These are phyloP conservation scores for Ellobius talpinus DNA, from an alignment of 2,113 vertebrate species.

Conservation along the genomic window DNA sequence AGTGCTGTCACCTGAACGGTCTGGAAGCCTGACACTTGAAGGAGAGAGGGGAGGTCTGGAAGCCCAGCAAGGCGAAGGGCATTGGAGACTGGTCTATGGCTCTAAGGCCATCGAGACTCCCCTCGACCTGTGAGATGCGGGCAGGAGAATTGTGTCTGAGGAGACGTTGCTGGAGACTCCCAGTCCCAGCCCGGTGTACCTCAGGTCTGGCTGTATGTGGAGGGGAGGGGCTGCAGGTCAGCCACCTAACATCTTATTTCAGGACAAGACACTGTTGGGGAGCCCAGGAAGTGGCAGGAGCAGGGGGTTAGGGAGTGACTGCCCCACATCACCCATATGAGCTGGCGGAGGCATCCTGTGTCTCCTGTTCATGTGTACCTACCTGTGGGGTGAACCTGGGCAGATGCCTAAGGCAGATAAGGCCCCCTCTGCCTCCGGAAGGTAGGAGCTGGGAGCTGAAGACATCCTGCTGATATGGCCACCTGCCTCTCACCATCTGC, in stretches of 20 bases:
- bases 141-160: not conserved
- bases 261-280: not conserved
- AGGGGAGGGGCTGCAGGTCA: not conserved
- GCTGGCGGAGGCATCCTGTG: not conserved
- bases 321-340: not conserved
- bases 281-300: not conserved
- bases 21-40: not conserved
- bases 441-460: not conserved
- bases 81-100: too few species aligned
- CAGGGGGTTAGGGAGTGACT: accelerated
- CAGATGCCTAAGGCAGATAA: accelerated
- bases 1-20: not conserved
- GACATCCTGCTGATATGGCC: not conserved
- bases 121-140: not conserved
- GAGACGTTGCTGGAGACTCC: not conserved
- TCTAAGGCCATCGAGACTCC: not conserved
- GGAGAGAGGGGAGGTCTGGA: not conserved
- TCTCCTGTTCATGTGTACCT: not conserved
- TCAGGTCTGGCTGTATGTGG: too few species aligned
- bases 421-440: too few species aligned
- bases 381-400: not conserved
- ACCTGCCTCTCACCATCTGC: not conserved
- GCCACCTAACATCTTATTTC: too few species aligned
- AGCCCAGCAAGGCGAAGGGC: not conserved
- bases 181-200: not conserved